Evolutionary conservation across 2,797 vertebrate species (phyloP).

Genomic region (Balearica regulorum): DNA sequence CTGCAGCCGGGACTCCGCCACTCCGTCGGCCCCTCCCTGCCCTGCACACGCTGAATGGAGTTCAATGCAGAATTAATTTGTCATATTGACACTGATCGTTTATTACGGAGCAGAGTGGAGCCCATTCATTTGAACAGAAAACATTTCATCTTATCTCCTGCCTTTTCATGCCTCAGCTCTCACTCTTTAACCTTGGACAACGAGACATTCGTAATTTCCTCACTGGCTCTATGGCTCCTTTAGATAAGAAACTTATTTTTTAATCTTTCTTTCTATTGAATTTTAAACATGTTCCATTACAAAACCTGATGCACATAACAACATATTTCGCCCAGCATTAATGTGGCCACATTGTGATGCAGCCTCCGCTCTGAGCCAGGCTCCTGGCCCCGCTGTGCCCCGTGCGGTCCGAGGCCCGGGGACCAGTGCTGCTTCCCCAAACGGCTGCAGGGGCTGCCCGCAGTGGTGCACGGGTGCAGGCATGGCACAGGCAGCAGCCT

Average conservation of each 20-base stretch:
- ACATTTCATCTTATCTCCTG: conserved; percentile 68
- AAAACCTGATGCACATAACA: conserved; percentile 46
- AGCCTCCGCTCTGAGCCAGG: background rate
- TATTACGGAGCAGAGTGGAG: conserved; percentile 64
- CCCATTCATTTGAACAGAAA: conserved; percentile 72
- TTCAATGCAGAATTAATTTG: conserved; percentile 68
- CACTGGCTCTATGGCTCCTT: conserved; percentile 50
- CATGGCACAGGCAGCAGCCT: background rate
- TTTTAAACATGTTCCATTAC: conserved; percentile 52
- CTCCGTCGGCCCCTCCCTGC: background rate
- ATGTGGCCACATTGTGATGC: background rate
- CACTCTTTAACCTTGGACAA: conserved; percentile 73
- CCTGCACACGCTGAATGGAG: background rate
- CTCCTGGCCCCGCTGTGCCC: background rate
- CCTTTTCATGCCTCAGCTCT: conserved; percentile 63
- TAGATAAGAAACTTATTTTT: conserved; percentile 70
- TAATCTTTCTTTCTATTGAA: conserved; percentile 57
- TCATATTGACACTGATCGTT: conserved; percentile 72
- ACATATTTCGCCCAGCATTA: background rate
- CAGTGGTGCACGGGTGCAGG: background rate
- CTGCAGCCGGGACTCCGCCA: background rate
- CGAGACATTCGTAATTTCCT: conserved; percentile 63
- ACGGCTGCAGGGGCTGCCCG: background rate
- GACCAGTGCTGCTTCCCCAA: background rate
- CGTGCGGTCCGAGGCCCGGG: rapidly evolving